phyloP scores from a whole-genome alignment of 2,797 vertebrate species.

The Adelosebastes latens region DNA sequence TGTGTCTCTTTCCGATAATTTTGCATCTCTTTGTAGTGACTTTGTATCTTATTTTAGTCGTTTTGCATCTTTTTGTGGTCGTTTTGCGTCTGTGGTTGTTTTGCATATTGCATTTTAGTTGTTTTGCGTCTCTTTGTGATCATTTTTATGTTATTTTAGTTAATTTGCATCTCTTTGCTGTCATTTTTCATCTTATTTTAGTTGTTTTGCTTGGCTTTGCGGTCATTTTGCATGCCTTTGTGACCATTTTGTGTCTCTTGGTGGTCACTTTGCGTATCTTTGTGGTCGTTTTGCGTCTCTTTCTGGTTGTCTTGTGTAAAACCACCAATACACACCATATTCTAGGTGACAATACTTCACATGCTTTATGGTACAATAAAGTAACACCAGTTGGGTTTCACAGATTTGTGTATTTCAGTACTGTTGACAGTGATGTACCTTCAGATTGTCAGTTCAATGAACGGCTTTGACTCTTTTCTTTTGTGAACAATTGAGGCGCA shows the following conservation, averaged over 20 bases:
- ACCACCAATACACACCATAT: neutral
- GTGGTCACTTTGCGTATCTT: neutral
- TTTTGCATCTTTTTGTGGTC: neutral
- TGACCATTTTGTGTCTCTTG: neutral
- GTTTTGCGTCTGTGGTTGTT: neutral
- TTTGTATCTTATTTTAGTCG: neutral
- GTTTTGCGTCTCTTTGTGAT: neutral
- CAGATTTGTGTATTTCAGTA: neutral
- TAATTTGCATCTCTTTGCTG: neutral
- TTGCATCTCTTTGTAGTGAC: neutral
- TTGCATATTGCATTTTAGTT: neutral
- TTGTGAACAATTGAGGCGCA: constrained; percentile 30
- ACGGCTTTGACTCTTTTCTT: constrained; percentile 24
- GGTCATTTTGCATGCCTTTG: neutral
- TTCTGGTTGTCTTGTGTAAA: neutral
- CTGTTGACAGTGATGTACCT: constrained; percentile 4
- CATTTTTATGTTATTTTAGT: too few species aligned
- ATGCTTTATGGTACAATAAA: neutral
- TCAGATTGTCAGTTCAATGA: constrained; percentile 25
- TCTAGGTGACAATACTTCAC: neutral
- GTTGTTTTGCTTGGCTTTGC: neutral
- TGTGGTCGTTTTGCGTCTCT: neutral
- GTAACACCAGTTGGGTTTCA: neutral
- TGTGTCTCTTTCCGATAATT: neutral
- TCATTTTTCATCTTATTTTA: neutral